A percentile compares a stretch with the other conserved stretches of the same genome.
Conservation (phyloP, 2,888 invertebrate species). For the Serripes groenlandicus region DNA sequence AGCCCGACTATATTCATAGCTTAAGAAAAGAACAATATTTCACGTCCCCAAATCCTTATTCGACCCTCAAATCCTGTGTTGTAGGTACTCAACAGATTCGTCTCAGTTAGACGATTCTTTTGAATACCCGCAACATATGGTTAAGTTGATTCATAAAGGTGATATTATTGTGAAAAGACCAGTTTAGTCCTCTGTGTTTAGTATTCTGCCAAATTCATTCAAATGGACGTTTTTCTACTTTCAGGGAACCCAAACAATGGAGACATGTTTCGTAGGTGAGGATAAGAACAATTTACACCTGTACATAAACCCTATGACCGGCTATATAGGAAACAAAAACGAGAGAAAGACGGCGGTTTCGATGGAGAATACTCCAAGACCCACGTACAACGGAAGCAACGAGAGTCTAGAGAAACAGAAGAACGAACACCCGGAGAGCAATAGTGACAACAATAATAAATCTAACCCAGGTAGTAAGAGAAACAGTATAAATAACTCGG, state of each 20-base stretch:
- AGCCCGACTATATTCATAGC: too few species aligned
- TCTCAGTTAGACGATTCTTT: too few species aligned
- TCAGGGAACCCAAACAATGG: constrained; percentile 62
- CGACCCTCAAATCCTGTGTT: too few species aligned
- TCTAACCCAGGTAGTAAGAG: constrained; percentile 25
- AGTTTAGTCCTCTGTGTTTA: too few species aligned
- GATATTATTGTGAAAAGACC: too few species aligned
- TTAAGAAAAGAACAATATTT: too few species aligned
- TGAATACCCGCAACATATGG: too few species aligned
- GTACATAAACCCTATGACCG: constrained; percentile 62
- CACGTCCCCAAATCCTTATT: too few species aligned
- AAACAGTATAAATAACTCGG: constrained; percentile 24
- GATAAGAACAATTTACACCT: constrained; percentile 58
- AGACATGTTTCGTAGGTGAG: constrained; percentile 57
- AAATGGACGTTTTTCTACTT: too few species aligned
- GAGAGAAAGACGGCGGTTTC: constrained; percentile 67
- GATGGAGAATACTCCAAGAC: constrained; percentile 21
- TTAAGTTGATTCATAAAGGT: too few species aligned
- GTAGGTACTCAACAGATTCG: too few species aligned
- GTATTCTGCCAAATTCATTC: too few species aligned
- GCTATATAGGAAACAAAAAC: constrained; percentile 47
- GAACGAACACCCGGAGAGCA: constrained; percentile 40
- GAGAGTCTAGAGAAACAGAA: constrained; percentile 22
- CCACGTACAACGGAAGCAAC: constrained; percentile 3
- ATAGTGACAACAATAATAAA: constrained; percentile 42